Percentiles rank a stretch among this genome's conserved stretches.
Evolutionary conservation across 2,113 vertebrate genomes (phyloP).

Genomic region (Cervus canadensis): DNA sequence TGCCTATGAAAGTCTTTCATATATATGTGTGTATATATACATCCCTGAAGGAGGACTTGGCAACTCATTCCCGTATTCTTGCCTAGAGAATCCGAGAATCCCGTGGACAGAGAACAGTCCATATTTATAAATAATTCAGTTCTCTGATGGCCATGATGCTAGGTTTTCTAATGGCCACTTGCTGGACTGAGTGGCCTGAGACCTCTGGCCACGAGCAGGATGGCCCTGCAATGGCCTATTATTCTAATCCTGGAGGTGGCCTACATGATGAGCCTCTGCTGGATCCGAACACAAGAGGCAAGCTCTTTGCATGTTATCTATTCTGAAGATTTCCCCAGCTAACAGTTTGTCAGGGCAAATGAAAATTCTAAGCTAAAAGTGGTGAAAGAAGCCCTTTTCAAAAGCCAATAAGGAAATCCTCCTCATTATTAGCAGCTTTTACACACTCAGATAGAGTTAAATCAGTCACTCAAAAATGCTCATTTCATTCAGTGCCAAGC

Average conservation of each 20-base stretch:
- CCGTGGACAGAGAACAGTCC: not conserved
- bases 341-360: not conserved
- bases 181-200: not conserved
- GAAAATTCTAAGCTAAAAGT: constrained; percentile 26
- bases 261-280: not conserved
- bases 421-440: not conserved
- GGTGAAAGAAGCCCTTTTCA: not conserved
- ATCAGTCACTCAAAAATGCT: not conserved
- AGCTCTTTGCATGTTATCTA: not conserved
- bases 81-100: not conserved
- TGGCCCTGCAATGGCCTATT: not conserved
- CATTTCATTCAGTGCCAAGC: not conserved
- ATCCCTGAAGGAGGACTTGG: not conserved
- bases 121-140: not conserved
- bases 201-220: not conserved
- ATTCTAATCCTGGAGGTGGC: not conserved
- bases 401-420: constrained; percentile 10
- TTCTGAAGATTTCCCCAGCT: not conserved
- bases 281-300: not conserved
- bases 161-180: not conserved
- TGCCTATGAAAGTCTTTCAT: not conserved
- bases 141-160: not conserved
- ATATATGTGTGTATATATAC: not conserved
- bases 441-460: not conserved
- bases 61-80: not conserved